A percentile compares a stretch with the other conserved stretches of the same genome.
Evolutionary conservation across 2,113 vertebrate genomes (phyloP).

Genomic region (Gavia stellata): DNA sequence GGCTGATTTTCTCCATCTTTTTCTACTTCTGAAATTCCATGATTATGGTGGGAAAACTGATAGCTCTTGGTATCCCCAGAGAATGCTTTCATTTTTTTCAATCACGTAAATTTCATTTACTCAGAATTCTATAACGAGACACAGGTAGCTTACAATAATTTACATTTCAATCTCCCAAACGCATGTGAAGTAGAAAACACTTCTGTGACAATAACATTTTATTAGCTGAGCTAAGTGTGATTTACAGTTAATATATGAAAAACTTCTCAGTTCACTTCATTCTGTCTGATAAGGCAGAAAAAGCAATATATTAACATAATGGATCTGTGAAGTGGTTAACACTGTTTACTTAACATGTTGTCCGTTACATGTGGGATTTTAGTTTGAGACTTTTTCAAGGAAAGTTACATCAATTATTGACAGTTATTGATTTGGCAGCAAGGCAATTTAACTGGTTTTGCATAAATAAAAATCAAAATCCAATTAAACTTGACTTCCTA

Average conservation of each 20-base stretch:
- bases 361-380: background rate
- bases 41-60: background rate
- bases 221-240: conserved; percentile 54
- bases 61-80: background rate
- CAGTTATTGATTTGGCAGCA: background rate
- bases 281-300: conserved; percentile 44
- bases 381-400: background rate
- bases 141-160: conserved; percentile 54
- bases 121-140: conserved; percentile 19
- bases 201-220: conserved; percentile 56
- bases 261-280: conserved; percentile 49
- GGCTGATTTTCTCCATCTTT: background rate
- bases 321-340: conserved; percentile 47
- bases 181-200: conserved; percentile 48
- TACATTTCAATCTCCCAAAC: conserved; percentile 59
- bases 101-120: conserved; percentile 46
- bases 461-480: conserved; percentile 19
- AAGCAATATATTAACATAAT: conserved; percentile 55
- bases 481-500: background rate
- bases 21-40: background rate
- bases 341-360: conserved; percentile 38
- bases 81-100: conserved; percentile 32
- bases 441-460: background rate
- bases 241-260: conserved; percentile 60
- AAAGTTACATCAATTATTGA: background rate